Evolutionary conservation across 2,113 vertebrate genomes (phyloP).

Genomic region (Rhea pennata): DNA sequence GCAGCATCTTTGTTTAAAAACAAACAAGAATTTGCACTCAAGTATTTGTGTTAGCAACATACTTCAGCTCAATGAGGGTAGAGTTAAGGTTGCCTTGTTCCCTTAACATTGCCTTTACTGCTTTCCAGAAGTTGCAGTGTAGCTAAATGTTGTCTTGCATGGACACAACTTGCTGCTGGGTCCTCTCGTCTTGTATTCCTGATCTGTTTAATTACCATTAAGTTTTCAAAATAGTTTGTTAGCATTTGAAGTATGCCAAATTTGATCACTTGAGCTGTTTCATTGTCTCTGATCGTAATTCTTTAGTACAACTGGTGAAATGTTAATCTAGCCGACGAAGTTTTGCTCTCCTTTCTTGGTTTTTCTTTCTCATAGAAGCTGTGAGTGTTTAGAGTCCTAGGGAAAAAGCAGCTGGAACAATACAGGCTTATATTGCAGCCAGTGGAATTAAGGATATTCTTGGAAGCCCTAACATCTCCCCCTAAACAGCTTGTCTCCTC

Average conservation of each 20-base stretch:
- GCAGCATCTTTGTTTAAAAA: background rate
- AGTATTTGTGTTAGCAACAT: background rate
- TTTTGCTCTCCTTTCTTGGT: background rate
- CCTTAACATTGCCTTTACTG: background rate
- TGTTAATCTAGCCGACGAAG: background rate
- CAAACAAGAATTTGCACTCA: background rate
- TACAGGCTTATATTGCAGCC: background rate
- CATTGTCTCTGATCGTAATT: background rate
- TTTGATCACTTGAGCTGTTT: background rate
- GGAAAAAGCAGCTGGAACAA: background rate
- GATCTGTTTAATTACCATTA: background rate
- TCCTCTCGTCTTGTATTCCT: background rate
- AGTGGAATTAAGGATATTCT: background rate
- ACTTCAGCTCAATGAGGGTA: background rate
- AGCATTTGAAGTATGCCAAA: background rate
- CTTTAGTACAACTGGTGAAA: background rate
- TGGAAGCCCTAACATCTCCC: background rate
- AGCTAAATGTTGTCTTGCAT: background rate
- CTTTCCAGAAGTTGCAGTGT: background rate
- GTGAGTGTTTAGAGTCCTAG: background rate
- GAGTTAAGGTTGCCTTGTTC: background rate
- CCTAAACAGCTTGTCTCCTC: background rate
- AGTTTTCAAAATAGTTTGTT: background rate
- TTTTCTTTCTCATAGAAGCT: background rate
- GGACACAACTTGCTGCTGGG: background rate